Base-by-base conservation (phyloP, 2,888 invertebrate species). In the Parapristionchus giblindavisi region DNA sequence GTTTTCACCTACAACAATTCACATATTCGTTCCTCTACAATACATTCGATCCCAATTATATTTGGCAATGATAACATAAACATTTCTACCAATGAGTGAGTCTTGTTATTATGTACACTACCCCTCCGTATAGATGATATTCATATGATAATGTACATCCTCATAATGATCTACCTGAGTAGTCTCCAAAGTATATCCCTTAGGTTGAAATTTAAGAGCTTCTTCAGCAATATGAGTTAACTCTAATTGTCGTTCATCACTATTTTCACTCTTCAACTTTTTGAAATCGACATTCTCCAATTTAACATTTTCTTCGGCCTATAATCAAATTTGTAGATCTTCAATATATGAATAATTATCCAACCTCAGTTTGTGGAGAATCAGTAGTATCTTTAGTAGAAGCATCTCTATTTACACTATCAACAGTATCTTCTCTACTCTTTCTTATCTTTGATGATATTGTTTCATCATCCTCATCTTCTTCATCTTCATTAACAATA, bases 171-270 rank as follows among this genome's bases (percentile, higher is more conserved):
- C 8, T 88, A 93, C 93, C 89, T 93, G 93, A 73, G 97, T 95
- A 76, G 96, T 95, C 84, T 95, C 94, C 82, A 98, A 91, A 32
- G 98, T 99, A 88, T 95, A 96, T 88, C 98, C 98, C 89, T 95
- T 98, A 2, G 98, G 98, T 89, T 98, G 97, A 88, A 99, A 93
- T 89, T 95, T 93, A 89, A 96, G 94, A 61, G 98, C 98, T 84
- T 96, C 91, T 74, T 94, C 94, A 1, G 86, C 83, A 58, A 85
- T 84, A 75, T 83, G 80, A 36, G 83, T 82, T 63, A 88, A 75
- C 75, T 88, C 85, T 60, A 81, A 76, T 51, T 85, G 81, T 38
- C 85, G 77, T 54, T 83, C 85, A 38, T 81, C 84, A 36, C 80
- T 83, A 70, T 82, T 81, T 32, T 77, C 77, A 63, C 82, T 79